A percentile compares a stretch with the other conserved stretches of the same genome.
These are phyloP conservation scores for Spinibarbus caldwelli DNA, from an alignment of 2,797 vertebrate genomes.

Conservation along the genomic window DNA sequence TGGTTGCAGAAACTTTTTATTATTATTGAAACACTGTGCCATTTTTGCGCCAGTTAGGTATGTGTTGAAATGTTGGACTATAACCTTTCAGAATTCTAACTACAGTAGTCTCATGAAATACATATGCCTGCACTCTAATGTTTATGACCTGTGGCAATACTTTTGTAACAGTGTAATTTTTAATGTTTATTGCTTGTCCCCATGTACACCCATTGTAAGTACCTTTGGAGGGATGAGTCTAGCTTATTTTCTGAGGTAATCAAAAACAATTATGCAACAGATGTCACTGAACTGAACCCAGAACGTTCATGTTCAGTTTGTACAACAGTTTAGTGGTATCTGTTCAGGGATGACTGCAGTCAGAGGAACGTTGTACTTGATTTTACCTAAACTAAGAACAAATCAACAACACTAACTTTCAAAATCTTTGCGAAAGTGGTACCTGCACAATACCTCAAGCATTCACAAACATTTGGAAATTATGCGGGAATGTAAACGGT, in stretches of 20 bases:
- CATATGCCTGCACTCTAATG: not conserved
- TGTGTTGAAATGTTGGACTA: not conserved
- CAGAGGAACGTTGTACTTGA: not conserved
- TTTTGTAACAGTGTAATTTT: not conserved
- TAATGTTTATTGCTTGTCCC: not conserved
- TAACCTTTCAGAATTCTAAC: not conserved
- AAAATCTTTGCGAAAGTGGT: constrained; percentile 36
- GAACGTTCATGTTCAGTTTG: not conserved
- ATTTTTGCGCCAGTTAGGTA: not conserved
- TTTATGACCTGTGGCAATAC: constrained; percentile 4
- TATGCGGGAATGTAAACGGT: constrained; percentile 51
- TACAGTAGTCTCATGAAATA: not conserved
- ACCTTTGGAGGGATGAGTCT: not conserved
- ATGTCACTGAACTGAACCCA: not conserved
- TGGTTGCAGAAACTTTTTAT: not conserved
- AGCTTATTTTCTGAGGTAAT: not conserved
- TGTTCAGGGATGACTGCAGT: not conserved
- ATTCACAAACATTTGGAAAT: constrained; percentile 56
- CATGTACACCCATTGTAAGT: not conserved
- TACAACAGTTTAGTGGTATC: not conserved
- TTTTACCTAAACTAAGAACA: not conserved
- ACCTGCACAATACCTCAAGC: constrained; percentile 30
- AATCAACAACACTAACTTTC: not conserved
- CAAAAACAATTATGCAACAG: not conserved
- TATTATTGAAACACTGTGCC: not conserved